Conservation (phyloP, 1,140 invertebrate species). For the Aphelinus certus region DNA sequence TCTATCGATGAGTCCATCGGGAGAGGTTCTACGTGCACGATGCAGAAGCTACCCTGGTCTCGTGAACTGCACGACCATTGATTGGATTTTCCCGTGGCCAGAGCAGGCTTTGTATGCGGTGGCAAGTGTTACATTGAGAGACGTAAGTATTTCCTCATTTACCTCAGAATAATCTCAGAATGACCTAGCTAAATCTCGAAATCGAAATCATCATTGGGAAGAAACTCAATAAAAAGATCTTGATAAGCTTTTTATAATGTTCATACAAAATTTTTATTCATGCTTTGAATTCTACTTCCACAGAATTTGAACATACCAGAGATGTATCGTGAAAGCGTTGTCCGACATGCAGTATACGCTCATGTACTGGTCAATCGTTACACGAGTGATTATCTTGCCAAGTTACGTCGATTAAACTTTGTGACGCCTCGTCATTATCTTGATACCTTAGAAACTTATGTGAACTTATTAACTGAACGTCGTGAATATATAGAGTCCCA, state of each 20-base stretch:
- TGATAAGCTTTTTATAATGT: too few relatives aligned
- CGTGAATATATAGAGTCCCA: conserved; percentile 62
- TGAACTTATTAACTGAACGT: conserved; percentile 76
- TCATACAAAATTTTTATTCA: conserved; percentile 13
- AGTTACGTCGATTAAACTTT: conserved; percentile 81
- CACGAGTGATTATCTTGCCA: conserved; percentile 76
- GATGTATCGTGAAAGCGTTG: conserved; percentile 72
- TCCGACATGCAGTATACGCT: conserved; percentile 85
- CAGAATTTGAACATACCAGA: conserved; percentile 73
- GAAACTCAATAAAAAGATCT: too few relatives aligned
- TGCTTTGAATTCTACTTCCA: not conserved
- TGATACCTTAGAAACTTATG: conserved; percentile 83
- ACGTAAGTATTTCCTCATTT: conserved; percentile 58
- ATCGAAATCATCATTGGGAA: conserved; percentile 5
- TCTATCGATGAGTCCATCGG: conserved; percentile 87
- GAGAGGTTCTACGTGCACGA: conserved; percentile 80
- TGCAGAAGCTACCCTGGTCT: conserved; percentile 91
- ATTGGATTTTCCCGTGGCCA: conserved; percentile 95
- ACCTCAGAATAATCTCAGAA: not conserved
- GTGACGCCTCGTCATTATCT: conserved; percentile 92
- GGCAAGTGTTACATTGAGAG: conserved; percentile 80
- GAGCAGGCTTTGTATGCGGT: conserved; percentile 87
- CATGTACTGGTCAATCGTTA: conserved; percentile 79
- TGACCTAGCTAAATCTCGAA: too few relatives aligned
- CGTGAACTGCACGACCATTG: conserved; percentile 91